Percentiles rank a stretch among this genome's conserved stretches.
Evolutionary conservation across 2,113 vertebrate species (phyloP).

Genomic region (Marmota flaviventris): DNA sequence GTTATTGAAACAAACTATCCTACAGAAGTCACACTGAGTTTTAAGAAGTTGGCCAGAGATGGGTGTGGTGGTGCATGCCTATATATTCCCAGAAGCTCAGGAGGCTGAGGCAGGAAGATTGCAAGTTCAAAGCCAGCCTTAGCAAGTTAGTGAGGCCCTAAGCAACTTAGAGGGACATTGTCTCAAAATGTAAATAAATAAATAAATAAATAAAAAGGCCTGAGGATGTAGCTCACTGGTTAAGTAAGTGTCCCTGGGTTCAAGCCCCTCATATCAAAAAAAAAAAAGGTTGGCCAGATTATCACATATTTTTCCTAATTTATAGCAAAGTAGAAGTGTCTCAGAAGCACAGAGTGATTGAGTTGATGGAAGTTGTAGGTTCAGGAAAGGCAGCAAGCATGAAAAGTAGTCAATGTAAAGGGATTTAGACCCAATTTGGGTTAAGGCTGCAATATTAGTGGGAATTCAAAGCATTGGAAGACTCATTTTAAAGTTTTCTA

Average conservation of each 20-base stretch:
- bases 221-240: no score
- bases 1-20: not conserved
- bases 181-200: no score
- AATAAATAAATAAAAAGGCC: no score
- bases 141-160: no score
- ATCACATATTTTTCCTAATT: constrained; percentile 16
- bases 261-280: no score
- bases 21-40: not conserved
- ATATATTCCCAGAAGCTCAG: no score
- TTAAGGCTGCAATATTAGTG: not conserved
- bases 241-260: no score
- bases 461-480: not conserved
- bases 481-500: not conserved
- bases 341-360: not conserved
- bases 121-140: no score
- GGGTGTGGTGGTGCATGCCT: no score
- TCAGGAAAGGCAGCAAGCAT: not conserved
- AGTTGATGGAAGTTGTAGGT: not conserved
- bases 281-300: not conserved
- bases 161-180: no score
- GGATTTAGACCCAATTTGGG: not conserved
- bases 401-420: not conserved
- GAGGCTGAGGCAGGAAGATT: no score
- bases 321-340: not conserved
- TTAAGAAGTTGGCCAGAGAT: constrained; percentile 4